Evolutionary conservation across 2,113 vertebrate species (phyloP).

Genomic region (Trogon melanurus): DNA sequence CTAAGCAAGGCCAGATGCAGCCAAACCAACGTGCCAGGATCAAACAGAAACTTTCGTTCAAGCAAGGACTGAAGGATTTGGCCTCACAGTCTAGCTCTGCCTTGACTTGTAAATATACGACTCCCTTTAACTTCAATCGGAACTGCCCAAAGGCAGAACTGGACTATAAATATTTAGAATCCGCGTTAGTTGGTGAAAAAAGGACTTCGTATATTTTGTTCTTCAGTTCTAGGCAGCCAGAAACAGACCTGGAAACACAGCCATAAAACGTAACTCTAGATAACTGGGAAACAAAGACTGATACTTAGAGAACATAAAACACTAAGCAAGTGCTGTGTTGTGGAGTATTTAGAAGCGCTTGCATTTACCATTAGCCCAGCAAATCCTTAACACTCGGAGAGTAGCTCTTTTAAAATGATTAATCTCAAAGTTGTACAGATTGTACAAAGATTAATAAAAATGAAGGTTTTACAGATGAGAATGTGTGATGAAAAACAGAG

Average conservation of each 20-base stretch:
- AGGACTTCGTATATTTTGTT: background rate
- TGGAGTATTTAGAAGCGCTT: background rate
- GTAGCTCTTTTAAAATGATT: slow-evolving; percentile 78
- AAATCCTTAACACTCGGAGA: slow-evolving; percentile 42
- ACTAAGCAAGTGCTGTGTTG: background rate
- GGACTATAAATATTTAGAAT: background rate
- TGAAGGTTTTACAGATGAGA: slow-evolving; percentile 77
- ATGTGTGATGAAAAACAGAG: slow-evolving; percentile 77
- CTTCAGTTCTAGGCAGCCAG: slow-evolving; percentile 14
- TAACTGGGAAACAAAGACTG: slow-evolving; percentile 35
- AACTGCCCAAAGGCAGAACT: background rate
- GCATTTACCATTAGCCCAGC: slow-evolving; percentile 19
- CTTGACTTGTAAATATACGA: background rate
- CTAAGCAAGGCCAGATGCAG: background rate
- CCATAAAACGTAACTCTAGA: slow-evolving; percentile 12
- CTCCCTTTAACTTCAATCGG: background rate
- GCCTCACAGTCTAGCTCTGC: background rate
- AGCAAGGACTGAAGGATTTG: background rate
- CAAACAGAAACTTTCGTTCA: background rate
- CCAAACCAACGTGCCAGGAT: background rate
- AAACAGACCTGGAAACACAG: slow-evolving; percentile 8
- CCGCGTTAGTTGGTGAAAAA: background rate
- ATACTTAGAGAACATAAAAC: background rate
- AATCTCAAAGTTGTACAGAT: slow-evolving; percentile 73
- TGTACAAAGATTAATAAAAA: slow-evolving; percentile 79